These are phyloP conservation scores for Phocoena sinus DNA, from an alignment of 2,113 vertebrate species.

Conservation along the genomic window DNA sequence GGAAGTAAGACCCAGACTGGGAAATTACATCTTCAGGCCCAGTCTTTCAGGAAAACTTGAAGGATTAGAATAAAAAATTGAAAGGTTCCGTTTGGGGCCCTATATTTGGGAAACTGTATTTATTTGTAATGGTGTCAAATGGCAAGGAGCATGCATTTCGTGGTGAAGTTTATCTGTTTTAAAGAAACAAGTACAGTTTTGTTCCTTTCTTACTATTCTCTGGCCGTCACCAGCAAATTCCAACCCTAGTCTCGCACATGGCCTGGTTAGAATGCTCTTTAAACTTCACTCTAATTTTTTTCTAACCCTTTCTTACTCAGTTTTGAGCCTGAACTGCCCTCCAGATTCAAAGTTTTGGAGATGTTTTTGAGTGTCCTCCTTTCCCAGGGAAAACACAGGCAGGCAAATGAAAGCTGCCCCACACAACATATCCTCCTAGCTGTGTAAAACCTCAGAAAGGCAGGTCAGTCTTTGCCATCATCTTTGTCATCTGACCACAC, in stretches of 20 bases:
- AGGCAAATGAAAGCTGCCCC: not conserved
- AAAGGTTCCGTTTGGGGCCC: not conserved
- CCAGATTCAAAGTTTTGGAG: not conserved
- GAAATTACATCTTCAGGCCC: not conserved
- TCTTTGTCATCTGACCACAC: constrained; percentile 6
- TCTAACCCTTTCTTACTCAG: not conserved
- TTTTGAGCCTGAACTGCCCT: not conserved
- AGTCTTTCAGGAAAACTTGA: not conserved
- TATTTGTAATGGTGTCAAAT: not conserved
- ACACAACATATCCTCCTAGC: not conserved
- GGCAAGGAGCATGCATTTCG: not conserved
- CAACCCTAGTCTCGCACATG: not conserved
- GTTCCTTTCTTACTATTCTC: not conserved
- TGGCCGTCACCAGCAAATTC: not conserved
- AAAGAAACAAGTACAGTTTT: not conserved
- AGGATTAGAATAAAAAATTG: not conserved
- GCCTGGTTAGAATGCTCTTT: not conserved
- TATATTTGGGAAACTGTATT: not conserved
- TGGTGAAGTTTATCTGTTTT: not conserved
- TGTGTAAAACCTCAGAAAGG: not conserved
- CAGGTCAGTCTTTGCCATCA: not conserved
- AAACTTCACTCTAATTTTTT: not conserved
- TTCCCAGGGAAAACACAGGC: constrained; percentile 26
- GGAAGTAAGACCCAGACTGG: not conserved
- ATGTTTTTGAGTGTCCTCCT: not conserved